Evolutionary conservation across 2,797 vertebrate species (phyloP).

Genomic region (Crocidura indochinensis): DNA sequence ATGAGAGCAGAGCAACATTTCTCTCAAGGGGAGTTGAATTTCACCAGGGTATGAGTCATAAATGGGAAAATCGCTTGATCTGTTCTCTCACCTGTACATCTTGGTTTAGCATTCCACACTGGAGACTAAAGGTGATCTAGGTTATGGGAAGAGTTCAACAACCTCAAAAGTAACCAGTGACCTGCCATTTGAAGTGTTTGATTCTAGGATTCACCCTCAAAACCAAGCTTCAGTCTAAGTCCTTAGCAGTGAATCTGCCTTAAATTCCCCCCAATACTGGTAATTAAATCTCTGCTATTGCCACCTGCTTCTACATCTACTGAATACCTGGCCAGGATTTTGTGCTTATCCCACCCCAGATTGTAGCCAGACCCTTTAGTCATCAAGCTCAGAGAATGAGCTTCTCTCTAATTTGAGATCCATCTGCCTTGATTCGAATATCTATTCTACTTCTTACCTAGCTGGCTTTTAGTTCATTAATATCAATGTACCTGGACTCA

Average conservation of each 20-base stretch:
- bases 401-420: not conserved
- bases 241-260: not conserved
- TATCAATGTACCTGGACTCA: not conserved
- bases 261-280: not conserved
- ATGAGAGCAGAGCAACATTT: not conserved
- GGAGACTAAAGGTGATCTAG: not conserved
- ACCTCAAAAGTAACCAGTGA: not conserved
- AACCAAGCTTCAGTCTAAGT: not conserved
- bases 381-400: not conserved
- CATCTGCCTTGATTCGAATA: not conserved
- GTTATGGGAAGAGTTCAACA: not conserved
- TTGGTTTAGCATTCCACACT: not conserved
- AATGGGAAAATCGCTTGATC: not conserved
- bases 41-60: not conserved
- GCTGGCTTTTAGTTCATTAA: not conserved
- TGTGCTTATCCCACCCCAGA: not conserved
- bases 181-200: not conserved
- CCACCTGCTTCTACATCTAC: not conserved
- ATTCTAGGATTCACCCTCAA: constrained; percentile 2
- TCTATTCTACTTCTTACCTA: not conserved
- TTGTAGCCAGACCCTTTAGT: not conserved
- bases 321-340: not conserved
- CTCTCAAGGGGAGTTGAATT: not conserved
- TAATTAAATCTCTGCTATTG: not conserved
- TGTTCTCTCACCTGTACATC: not conserved